Conservation (phyloP, 2,888 invertebrate genomes). For the Chymomyza fuscimana region DNA sequence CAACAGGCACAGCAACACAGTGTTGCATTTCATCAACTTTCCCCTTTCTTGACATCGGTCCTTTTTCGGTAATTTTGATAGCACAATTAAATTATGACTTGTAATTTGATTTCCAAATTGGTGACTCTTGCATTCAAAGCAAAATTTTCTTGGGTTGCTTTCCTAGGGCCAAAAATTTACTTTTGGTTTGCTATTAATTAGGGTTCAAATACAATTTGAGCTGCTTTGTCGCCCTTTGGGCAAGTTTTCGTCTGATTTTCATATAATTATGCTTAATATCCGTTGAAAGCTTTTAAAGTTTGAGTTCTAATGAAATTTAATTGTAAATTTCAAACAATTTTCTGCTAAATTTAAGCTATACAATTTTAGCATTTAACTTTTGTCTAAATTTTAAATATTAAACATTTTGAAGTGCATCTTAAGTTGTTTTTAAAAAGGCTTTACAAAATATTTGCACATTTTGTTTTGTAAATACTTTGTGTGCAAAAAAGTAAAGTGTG, state of each 20-base stretch:
- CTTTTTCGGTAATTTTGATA: constrained; percentile 60
- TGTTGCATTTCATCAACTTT: constrained; percentile 17
- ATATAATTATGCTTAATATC: constrained; percentile 53
- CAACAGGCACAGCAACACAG: constrained; percentile 18
- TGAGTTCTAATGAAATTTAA: constrained; percentile 1
- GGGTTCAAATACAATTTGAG: constrained; percentile 9
- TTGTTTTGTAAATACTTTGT: not conserved
- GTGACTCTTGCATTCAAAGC: constrained; percentile 27
- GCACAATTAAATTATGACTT: constrained; percentile 65
- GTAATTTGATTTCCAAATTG: constrained; percentile 63
- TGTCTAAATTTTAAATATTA: constrained; percentile 14
- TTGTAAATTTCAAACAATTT: constrained; percentile 24
- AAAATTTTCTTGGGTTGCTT: not conserved
- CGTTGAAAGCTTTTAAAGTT: not conserved
- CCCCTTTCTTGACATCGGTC: constrained; percentile 49
- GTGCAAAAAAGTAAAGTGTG: not conserved
- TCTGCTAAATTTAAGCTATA: constrained; percentile 12
- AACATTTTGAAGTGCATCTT: not conserved
- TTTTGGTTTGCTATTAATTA: constrained; percentile 11
- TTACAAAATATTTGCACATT: not conserved
- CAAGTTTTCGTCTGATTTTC: constrained; percentile 54
- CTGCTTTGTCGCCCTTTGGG: constrained; percentile 8
- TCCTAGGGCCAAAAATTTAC: not conserved
- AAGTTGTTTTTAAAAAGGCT: not conserved
- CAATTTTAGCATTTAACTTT: constrained; percentile 21